Conservation (phyloP, 2,888 invertebrate species). For the Papilio elwesi region DNA sequence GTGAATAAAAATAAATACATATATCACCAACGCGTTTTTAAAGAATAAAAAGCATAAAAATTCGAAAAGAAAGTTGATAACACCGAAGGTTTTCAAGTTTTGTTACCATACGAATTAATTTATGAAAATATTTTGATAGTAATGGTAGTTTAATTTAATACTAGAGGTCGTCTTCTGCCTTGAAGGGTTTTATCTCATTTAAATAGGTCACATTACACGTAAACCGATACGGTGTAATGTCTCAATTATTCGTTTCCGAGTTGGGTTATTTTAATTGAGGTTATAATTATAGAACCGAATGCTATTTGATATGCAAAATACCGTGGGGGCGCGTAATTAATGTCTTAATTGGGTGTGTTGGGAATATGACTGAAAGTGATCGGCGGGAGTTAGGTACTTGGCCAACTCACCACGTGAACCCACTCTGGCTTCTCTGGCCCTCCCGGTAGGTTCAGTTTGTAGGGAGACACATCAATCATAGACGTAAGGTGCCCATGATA, state of each 20-base stretch:
- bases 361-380: constrained; percentile 28
- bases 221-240: constrained; percentile 33
- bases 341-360: constrained; percentile 13
- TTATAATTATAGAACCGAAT: constrained; percentile 16
- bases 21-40: too few relatives aligned
- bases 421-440: constrained; percentile 92
- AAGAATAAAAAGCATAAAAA: background rate
- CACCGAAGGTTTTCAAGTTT: background rate
- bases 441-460: constrained; percentile 97
- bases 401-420: constrained; percentile 92
- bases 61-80: background rate
- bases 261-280: constrained; percentile 34
- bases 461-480: constrained; percentile 98
- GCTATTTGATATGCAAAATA: constrained; percentile 24
- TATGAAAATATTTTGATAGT: background rate
- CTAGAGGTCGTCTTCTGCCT: constrained; percentile 24
- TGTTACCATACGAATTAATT: background rate
- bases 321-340: background rate
- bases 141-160: constrained; percentile 21
- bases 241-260: constrained; percentile 29
- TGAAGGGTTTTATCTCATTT: constrained; percentile 36
- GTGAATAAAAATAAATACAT: too few relatives aligned
- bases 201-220: constrained; percentile 36
- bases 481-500: constrained; percentile 99
- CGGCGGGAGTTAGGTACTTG: constrained; percentile 52